phyloP scores from a whole-genome alignment of 2,113 vertebrate species.

The Scophthalmus maximus region DNA sequence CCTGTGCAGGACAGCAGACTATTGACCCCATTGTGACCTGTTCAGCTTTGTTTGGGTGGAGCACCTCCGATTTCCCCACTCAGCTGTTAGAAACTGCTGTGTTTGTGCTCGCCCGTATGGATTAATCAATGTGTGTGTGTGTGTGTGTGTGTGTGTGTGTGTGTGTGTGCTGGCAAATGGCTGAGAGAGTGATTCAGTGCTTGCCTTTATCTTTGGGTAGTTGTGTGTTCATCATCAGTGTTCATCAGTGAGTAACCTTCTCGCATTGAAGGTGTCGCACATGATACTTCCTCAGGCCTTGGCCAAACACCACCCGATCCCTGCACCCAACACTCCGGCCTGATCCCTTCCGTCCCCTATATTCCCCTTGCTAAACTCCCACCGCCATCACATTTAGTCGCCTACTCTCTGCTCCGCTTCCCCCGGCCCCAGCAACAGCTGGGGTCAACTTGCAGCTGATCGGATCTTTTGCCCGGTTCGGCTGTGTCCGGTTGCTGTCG shows the following conservation, averaged over 20 bases:
- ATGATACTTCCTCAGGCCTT: constrained; percentile 83
- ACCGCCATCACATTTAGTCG: constrained; percentile 40
- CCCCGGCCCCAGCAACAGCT: constrained; percentile 64
- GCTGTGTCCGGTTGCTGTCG: constrained; percentile 50
- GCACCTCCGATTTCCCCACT: constrained; percentile 54
- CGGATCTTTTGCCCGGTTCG: constrained; percentile 65
- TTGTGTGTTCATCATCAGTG: constrained; percentile 35
- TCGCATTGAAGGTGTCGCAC: constrained; percentile 79
- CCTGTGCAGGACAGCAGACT: constrained; percentile 31
- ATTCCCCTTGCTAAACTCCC: constrained; percentile 53
- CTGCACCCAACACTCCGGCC: constrained; percentile 22
- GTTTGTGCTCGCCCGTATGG: constrained; percentile 61
- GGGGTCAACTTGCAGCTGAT: constrained; percentile 80
- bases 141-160: not conserved
- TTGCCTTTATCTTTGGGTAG: constrained; percentile 27
- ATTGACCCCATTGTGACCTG: constrained; percentile 56
- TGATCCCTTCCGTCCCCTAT: constrained; percentile 65
- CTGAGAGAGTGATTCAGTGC: constrained; percentile 41
- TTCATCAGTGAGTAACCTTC: constrained; percentile 71
- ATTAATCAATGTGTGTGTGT: constrained; percentile 67
- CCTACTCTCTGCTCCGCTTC: constrained; percentile 44
- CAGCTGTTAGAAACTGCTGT: constrained; percentile 65
- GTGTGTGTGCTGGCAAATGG: constrained; percentile 43
- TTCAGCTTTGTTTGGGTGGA: constrained; percentile 78
- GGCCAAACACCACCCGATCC: constrained; percentile 81